Percentiles rank a stretch among this genome's conserved stretches.
Conservation (phyloP, 2,797 vertebrate species). For the Rhinoraja longicauda region DNA sequence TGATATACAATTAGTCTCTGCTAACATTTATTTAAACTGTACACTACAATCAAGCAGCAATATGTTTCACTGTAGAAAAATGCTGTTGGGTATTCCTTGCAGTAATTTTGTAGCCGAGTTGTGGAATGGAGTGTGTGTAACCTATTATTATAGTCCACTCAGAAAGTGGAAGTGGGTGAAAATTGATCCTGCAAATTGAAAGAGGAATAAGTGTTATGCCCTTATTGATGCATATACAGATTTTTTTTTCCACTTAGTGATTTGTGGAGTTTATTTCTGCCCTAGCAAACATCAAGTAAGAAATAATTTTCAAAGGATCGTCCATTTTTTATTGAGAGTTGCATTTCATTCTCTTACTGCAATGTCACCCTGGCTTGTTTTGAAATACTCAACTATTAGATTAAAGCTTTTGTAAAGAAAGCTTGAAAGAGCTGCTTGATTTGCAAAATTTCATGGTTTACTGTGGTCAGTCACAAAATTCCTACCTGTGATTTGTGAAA, state of each 20-base stretch:
- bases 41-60: slow-evolving; percentile 67
- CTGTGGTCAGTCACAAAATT: not conserved
- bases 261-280: slow-evolving; percentile 85
- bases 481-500: not conserved
- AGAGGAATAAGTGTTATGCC: slow-evolving; percentile 77
- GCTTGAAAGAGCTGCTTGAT: not conserved
- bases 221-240: slow-evolving; percentile 80
- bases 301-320: not conserved
- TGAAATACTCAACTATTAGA: slow-evolving; percentile 11
- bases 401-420: slow-evolving; percentile 9
- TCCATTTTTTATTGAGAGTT: slow-evolving; percentile 12
- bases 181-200: slow-evolving; percentile 93
- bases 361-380: not conserved
- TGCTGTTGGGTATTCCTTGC: slow-evolving; percentile 59
- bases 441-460: not conserved
- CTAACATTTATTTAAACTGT: slow-evolving; percentile 71
- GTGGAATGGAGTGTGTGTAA: slow-evolving; percentile 90
- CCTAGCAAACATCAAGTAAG: slow-evolving; percentile 59
- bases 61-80: slow-evolving; percentile 62
- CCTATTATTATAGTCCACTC: slow-evolving; percentile 89
- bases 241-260: slow-evolving; percentile 61
- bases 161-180: slow-evolving; percentile 81
- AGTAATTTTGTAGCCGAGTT: slow-evolving; percentile 79
- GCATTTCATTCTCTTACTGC: slow-evolving; percentile 5
- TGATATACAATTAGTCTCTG: slow-evolving; percentile 73